phyloP scores from a whole-genome alignment of 2,113 vertebrate genomes.

The Myiozetetes cayanensis region DNA sequence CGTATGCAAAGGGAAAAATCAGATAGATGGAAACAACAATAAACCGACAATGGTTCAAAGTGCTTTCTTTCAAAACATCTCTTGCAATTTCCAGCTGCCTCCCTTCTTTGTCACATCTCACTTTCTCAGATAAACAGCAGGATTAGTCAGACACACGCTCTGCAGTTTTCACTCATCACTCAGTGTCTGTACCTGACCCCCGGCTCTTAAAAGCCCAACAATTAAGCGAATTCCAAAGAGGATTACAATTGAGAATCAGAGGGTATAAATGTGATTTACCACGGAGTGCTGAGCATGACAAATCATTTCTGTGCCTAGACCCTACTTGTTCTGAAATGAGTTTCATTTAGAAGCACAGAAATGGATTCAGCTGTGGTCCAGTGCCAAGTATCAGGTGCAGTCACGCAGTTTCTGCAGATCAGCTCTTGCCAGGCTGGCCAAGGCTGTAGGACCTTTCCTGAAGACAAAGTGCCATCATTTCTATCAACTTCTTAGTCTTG shows the following conservation, averaged over 20 bases:
- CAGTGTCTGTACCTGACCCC: not conserved
- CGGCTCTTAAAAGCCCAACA: not conserved
- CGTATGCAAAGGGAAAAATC: not conserved
- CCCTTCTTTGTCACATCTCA: not conserved
- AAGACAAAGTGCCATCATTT: not conserved
- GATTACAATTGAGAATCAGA: constrained; percentile 35
- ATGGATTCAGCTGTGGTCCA: not conserved
- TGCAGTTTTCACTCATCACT: not conserved
- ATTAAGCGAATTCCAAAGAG: constrained; percentile 16
- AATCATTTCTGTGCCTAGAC: constrained; percentile 11
- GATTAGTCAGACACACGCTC: not conserved
- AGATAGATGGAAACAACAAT: not conserved
- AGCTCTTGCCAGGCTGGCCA: not conserved
- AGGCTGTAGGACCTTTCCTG: not conserved
- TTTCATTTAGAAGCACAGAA: not conserved
- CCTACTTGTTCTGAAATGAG: not conserved
- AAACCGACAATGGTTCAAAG: not conserved
- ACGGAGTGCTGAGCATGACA: constrained; percentile 27
- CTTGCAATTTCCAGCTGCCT: constrained; percentile 6
- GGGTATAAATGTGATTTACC: constrained; percentile 38
- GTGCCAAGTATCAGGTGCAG: not conserved
- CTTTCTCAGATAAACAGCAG: not conserved
- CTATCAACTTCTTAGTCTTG: not conserved
- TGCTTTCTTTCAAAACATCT: not conserved
- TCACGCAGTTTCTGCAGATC: rapidly evolving